Base-by-base conservation (phyloP, 1,140 invertebrate species). In the Leucophenga varia region DNA sequence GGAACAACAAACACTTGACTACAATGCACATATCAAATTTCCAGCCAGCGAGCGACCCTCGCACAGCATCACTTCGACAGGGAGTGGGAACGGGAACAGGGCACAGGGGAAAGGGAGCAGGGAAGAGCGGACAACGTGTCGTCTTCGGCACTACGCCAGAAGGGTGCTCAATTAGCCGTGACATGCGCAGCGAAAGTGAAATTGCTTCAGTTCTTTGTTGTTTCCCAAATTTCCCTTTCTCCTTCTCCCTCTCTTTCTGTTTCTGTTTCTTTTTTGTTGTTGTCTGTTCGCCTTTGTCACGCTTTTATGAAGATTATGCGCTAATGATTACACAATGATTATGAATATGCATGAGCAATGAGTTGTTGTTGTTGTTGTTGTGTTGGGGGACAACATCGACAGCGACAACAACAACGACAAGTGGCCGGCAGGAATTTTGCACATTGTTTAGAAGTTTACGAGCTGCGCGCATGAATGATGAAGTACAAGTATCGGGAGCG, bases 311-410 rank as follows among this genome's bases (percentile, higher is more conserved):
- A 67, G 63, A 65, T 65, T 65, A 65, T 65, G 56, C 57, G 57
- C 57, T 69, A 72, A 72, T 72, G 69, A 72, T 72, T 72, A 61
- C 64, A 69, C 69, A 72, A 72, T 72, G 69, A 72, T 72, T 72
- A 72, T 69, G 61, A 68, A 67, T 67, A 67, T 67, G 63, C 64
- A 67, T 67, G 59, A 65, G 13, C n/a, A 34, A 55, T 25, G 22
- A 25, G 22, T 10, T 6, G 5, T 5, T 25, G 22, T 25, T 6
- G 10, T 48, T 48, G 30, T 50, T 34, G 17, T 21, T 38, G 13
- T 14, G 45, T 40, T 14, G n/a, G 12, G 14, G 37, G 3, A 17
- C 28, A 2, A 0, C 19, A 16, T 28, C 13, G 42, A 18, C 9
- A 18, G n/a, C 19, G 25, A 14, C 2, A 6, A 28, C 13, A 28